phyloP scores from a whole-genome alignment of 2,888 invertebrate species.

The Zhengitettix transpicula region DNA sequence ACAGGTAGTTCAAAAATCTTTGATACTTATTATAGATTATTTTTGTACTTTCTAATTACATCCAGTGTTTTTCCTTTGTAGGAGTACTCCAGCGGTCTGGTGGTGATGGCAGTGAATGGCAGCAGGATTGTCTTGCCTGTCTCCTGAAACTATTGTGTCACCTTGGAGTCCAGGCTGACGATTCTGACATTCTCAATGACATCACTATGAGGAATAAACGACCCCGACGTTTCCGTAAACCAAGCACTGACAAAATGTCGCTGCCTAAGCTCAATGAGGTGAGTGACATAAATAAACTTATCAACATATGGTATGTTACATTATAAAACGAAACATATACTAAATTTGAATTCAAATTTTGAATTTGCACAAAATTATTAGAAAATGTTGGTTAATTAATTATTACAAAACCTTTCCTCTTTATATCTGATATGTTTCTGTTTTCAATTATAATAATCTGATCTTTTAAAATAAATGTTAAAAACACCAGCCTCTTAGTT shows the following conservation, averaged over 20 bases:
- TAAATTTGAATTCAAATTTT: no score
- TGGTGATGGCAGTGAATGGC: slow-evolving; percentile 76
- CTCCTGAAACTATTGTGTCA: slow-evolving; percentile 72
- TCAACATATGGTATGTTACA: no score
- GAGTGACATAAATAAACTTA: slow-evolving; percentile 3
- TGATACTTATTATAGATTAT: not conserved
- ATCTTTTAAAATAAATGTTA: no score
- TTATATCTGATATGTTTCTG: no score
- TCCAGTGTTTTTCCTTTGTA: slow-evolving; percentile 17
- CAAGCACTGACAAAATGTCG: slow-evolving; percentile 41
- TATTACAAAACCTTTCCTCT: no score
- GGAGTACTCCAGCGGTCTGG: slow-evolving; percentile 52
- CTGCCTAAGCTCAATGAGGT: slow-evolving; percentile 58
- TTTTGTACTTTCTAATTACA: slow-evolving; percentile 13
- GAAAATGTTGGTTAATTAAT: no score
- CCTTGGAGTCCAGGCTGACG: slow-evolving; percentile 50
- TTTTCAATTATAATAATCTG: no score
- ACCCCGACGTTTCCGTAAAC: slow-evolving; percentile 16
- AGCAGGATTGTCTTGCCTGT: slow-evolving; percentile 83
- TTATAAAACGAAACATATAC: no score
- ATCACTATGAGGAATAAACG: slow-evolving; percentile 6
- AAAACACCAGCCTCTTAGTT: no score
- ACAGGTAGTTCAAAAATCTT: slow-evolving; percentile 36
- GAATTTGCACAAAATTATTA: no score
- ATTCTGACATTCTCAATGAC: slow-evolving; percentile 10